Conservation (phyloP, 2,888 invertebrate genomes). For the Dione vanillae region DNA sequence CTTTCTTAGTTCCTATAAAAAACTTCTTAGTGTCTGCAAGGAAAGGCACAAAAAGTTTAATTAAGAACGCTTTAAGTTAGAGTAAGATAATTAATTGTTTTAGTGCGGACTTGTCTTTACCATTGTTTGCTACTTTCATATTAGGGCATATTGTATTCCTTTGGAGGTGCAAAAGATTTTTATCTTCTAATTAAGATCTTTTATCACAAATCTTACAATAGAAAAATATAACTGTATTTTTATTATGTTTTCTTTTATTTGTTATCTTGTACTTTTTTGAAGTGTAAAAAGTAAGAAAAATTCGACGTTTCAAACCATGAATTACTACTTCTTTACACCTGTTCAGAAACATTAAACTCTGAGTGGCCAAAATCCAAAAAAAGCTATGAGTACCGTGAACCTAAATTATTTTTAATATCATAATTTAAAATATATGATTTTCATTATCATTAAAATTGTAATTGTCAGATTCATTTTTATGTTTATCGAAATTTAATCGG, state of each 20-base stretch:
- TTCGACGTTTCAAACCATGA: no score
- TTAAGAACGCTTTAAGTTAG: slow-evolving; percentile 31
- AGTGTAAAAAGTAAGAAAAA: no score
- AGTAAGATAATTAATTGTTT: slow-evolving; percentile 33
- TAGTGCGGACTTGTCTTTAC: slow-evolving; percentile 24
- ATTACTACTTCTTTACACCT: no score
- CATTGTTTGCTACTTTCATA: slow-evolving; percentile 23
- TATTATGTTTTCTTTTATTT: no score
- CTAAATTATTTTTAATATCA: no score
- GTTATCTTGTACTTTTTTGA: no score
- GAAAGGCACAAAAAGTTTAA: slow-evolving; percentile 31
- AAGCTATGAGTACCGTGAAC: no score
- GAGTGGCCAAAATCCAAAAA: no score
- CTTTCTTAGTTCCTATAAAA: slow-evolving; percentile 29
- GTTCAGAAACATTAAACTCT: no score
- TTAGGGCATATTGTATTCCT: background rate
- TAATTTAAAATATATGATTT: no score
- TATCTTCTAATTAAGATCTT: background rate
- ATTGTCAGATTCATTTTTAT: background rate
- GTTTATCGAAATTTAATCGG: background rate
- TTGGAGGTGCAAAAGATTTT: background rate
- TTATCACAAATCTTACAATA: background rate
- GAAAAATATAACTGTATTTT: background rate
- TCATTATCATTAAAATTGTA: no score
- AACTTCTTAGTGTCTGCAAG: slow-evolving; percentile 22